A percentile compares a stretch with the other conserved stretches of the same genome.
Evolutionary conservation across 2,888 invertebrate genomes (phyloP).

Genomic region (Lordiphosa fenestrarum): DNA sequence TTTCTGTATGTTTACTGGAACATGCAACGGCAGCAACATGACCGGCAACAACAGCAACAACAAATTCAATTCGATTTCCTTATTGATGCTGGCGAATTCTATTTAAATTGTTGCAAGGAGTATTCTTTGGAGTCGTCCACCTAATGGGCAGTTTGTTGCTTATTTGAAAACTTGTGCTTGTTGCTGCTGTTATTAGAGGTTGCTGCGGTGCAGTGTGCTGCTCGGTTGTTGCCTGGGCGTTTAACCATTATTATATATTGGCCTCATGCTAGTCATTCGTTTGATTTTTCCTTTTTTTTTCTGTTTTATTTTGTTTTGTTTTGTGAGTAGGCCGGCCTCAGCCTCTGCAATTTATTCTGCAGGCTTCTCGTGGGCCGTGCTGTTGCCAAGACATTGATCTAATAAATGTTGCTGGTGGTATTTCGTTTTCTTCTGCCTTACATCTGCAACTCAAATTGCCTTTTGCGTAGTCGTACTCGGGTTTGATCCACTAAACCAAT

Average conservation of each 20-base stretch:
- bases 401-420: constrained; percentile 41
- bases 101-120: constrained; percentile 49
- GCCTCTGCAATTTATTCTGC: constrained; percentile 49
- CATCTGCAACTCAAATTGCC: constrained; percentile 45
- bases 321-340: constrained; percentile 40
- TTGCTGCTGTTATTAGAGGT: constrained; percentile 37
- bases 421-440: constrained; percentile 12
- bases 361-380: constrained; percentile 35
- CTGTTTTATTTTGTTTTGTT: too few species aligned
- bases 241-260: constrained; percentile 64
- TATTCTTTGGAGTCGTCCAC: constrained; percentile 31
- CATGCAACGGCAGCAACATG: constrained; percentile 20
- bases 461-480: constrained; percentile 49
- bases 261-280: constrained; percentile 57
- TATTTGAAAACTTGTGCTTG: constrained; percentile 16
- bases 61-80: constrained; percentile 48
- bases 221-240: constrained; percentile 45
- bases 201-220: constrained; percentile 16
- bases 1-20: constrained; percentile 24
- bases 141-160: constrained; percentile 45
- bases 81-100: constrained; percentile 41
- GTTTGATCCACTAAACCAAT: constrained; percentile 68
- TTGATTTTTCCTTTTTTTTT: constrained; percentile 40
- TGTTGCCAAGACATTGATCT: constrained; percentile 53
- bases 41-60: constrained; percentile 21